Conservation (phyloP, 2,113 vertebrate species). For the Todiramphus chloris region DNA sequence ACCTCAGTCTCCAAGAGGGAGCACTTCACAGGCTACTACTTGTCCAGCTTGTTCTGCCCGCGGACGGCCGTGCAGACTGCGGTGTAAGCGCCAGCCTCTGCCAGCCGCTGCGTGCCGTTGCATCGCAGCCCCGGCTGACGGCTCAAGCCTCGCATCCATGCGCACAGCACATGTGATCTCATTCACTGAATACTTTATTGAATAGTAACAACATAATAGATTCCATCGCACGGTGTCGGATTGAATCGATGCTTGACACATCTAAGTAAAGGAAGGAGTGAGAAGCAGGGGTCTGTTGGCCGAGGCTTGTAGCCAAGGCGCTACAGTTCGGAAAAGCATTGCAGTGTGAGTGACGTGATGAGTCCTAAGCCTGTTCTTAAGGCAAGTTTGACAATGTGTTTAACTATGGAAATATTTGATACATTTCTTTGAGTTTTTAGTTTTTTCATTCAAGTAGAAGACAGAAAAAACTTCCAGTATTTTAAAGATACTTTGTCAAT, state of each 20-base stretch:
- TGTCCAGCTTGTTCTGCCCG: neutral
- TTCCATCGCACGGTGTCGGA: neutral
- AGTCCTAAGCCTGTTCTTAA: neutral
- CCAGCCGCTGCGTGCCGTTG: neutral
- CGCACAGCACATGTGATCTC: neutral
- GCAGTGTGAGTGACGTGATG: neutral
- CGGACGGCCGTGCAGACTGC: neutral
- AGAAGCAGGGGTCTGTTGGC: neutral
- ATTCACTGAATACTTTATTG: neutral
- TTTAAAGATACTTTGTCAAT: neutral
- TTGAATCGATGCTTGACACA: neutral
- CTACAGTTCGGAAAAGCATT: neutral
- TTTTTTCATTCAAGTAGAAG: neutral
- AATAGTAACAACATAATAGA: neutral
- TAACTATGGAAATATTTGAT: neutral
- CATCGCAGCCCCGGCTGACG: neutral
- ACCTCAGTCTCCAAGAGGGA: neutral
- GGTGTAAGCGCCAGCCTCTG: neutral
- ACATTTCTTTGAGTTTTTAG: neutral
- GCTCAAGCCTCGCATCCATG: neutral
- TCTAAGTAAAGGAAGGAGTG: neutral
- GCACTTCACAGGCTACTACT: fast-evolving
- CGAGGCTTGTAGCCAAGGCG: neutral
- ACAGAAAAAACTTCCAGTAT: neutral
- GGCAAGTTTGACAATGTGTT: neutral